A percentile compares a stretch with the other conserved stretches of the same genome.
phyloP scores from a whole-genome alignment of 2,113 vertebrate species.

The Nyctibius bracteatus region DNA sequence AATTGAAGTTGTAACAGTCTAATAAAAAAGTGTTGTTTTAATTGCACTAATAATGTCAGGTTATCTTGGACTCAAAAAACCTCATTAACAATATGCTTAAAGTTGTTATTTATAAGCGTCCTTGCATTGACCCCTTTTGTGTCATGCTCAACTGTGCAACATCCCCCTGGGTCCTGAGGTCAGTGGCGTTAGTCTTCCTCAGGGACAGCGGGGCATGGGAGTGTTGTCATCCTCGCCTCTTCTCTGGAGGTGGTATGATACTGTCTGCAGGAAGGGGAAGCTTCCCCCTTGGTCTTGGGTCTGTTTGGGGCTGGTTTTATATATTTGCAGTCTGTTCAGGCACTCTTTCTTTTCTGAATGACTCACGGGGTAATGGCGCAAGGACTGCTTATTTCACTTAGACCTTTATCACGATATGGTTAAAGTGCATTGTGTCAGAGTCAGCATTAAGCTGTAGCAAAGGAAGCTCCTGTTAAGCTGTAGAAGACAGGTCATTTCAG shows the following conservation, averaged over 20 bases:
- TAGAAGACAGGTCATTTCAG: neutral
- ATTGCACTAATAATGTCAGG: neutral
- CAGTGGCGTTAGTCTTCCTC: neutral
- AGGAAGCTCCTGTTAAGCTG: neutral
- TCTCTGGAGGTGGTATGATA: neutral
- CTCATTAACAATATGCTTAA: neutral
- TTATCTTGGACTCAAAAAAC: neutral
- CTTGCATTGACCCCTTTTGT: neutral
- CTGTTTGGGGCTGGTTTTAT: neutral
- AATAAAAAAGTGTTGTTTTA: neutral
- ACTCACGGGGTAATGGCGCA: neutral
- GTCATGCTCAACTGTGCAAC: neutral
- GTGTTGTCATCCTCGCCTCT: neutral
- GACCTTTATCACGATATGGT: neutral
- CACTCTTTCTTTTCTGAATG: neutral
- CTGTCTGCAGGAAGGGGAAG: neutral
- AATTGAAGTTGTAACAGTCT: neutral
- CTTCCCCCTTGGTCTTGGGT: fast-evolving
- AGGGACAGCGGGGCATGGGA: neutral
- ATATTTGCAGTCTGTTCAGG: neutral
- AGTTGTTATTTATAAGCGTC: neutral
- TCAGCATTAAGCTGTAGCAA: neutral
- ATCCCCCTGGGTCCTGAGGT: fast-evolving
- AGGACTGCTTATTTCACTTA: neutral
- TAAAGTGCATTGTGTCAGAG: neutral